These are phyloP conservation scores for Macrosiphum euphorbiae DNA, from an alignment of 2,888 invertebrate genomes.

Conservation along the genomic window DNA sequence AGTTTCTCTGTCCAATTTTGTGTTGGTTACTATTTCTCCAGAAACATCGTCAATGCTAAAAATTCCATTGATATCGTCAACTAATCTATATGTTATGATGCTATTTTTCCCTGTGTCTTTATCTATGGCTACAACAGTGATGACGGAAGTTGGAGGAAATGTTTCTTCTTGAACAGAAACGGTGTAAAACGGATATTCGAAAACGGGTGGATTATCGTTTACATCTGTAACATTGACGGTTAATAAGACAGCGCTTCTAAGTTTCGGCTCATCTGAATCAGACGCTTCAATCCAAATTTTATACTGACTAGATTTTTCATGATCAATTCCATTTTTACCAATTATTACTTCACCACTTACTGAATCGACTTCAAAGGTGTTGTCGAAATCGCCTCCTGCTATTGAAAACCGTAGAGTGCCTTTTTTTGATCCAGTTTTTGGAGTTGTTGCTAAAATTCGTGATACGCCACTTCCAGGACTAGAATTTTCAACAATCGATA, in stretches of 20 bases:
- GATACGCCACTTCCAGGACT: constrained; percentile 83
- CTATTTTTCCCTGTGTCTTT: constrained; percentile 91
- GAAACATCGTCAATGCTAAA: constrained; percentile 86
- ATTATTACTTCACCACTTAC: constrained; percentile 85
- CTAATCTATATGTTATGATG: constrained; percentile 81
- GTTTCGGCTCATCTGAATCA: constrained; percentile 83
- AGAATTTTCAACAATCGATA: constrained; percentile 85
- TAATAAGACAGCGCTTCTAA: constrained; percentile 84
- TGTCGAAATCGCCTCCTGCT: constrained; percentile 93
- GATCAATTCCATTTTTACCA: constrained; percentile 85
- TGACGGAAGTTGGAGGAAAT: constrained; percentile 81
- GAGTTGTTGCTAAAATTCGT: constrained; percentile 82
- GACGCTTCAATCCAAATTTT: constrained; percentile 93
- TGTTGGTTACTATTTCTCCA: constrained; percentile 87
- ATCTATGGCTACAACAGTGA: constrained; percentile 84
- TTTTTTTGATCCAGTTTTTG: constrained; percentile 79
- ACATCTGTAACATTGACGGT: constrained; percentile 92
- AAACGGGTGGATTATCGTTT: constrained; percentile 91
- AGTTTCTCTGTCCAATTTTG: constrained; percentile 86
- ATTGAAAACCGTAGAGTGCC: constrained; percentile 84
- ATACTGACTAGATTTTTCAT: constrained; percentile 85
- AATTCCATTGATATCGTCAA: constrained; percentile 81
- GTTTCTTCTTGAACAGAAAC: constrained; percentile 90
- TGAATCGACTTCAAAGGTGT: constrained; percentile 85
- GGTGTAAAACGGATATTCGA: constrained; percentile 85